A percentile compares a stretch with the other conserved stretches of the same genome.
phyloP scores from a whole-genome alignment of 2,888 invertebrate genomes.

The Campaea margaritaria region DNA sequence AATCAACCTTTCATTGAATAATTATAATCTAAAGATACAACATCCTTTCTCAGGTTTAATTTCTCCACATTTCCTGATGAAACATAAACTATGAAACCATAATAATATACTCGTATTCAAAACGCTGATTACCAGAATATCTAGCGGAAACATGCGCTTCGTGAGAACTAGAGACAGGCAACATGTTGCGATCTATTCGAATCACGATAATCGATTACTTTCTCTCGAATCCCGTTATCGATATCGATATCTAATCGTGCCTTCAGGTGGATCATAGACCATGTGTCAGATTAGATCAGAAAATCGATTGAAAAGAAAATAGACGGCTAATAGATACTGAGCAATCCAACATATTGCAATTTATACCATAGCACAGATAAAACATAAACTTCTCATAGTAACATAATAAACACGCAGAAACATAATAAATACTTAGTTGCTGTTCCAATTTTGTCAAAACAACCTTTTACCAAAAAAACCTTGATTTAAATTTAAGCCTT shows the following conservation, averaged over 20 bases:
- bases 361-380: no score
- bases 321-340: slow-evolving; percentile 17
- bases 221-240: slow-evolving; percentile 54
- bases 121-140: slow-evolving; percentile 21
- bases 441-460: no score
- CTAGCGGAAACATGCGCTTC: slow-evolving; percentile 26
- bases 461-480: no score
- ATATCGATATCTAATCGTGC: slow-evolving; percentile 50
- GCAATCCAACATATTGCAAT: background rate
- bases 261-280: slow-evolving; percentile 32
- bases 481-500: no score
- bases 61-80: slow-evolving; percentile 3
- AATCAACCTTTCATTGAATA: no score
- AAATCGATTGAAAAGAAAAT: slow-evolving; percentile 23
- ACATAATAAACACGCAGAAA: no score
- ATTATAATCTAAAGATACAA: no score
- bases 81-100: background rate
- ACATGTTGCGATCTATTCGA: slow-evolving; percentile 34
- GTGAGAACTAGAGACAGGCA: slow-evolving; percentile 39
- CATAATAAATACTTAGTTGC: no score
- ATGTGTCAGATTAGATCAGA: slow-evolving; percentile 29
- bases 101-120: slow-evolving; percentile 11
- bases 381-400: no score
- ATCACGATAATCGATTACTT: slow-evolving; percentile 61
- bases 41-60: no score